Evolutionary conservation across 2,113 vertebrate genomes (phyloP), one percentile per base, ranked within the genome.

Genomic region (Bos javanicus): DNA sequence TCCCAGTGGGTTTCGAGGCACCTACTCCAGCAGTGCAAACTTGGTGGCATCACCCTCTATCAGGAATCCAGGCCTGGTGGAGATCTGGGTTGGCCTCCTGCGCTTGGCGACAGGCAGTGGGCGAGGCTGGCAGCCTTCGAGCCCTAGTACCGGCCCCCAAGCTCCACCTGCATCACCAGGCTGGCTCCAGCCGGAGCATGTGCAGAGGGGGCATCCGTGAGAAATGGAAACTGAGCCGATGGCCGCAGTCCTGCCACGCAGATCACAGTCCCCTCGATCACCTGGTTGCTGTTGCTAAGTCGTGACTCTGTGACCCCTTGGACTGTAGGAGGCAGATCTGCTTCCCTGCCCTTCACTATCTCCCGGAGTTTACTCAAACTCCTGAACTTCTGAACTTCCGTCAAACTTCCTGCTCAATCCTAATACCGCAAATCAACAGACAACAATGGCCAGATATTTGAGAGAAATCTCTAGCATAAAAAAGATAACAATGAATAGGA

Each of bases 131-230:
- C 56, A 7, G 26, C 7, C 56, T 46, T 19, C 13, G 2, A 26
- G 76, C 19, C 2, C 14, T 10, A 54, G 9, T 6, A 14, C 36
- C 6, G 23, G 25, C 17, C 59, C 2, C 1, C n/a, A 13, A 0
- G 2, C 60, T 33, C 60, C 0, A 2, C 17, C 5, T 6, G 4
- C 13, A 7, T 25, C 1, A 15, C 74, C 26, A 0, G 13, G 21
- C 17, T 1, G 11, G 10, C 28, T 2, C 54, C 43, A 17, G 59
- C 30, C 6, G 0, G 59, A 62, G 12, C 43, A 1, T 1, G 78
- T 6, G 7, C 48, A 74, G 74, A 11, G 92, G 13, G 7, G 4
- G 28, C 62, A n/a, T 36, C 52, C 7, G 36, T 2, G 1, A 71
- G 39, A 52, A 89, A n/a, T 28, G 52, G 90, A 86, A 59, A 28